Base-by-base conservation (phyloP, 2,888 invertebrate genomes). In the Dioctria linearis region DNA sequence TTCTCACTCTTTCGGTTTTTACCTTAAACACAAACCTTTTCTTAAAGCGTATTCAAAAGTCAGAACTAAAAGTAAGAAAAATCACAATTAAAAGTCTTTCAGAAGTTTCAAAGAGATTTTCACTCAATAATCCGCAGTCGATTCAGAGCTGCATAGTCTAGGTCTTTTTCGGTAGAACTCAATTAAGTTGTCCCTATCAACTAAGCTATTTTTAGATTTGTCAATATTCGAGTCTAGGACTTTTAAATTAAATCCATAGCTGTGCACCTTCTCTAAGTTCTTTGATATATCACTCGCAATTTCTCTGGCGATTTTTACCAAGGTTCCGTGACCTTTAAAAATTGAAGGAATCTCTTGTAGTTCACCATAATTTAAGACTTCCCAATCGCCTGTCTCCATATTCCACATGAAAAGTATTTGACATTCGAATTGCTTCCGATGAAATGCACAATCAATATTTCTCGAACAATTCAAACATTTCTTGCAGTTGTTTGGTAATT, bases 371-470 rank as follows among this genome's bases (percentile, higher is more conserved):
- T 89, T 88, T 2, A 89, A 82, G 3, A 89, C 87, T 80, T 88
- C 86, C 88, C 89, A 89, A 78, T 86, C 86, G 1, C 89, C 89
- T 8, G 85, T 83, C 78, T 87, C 87, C 86, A 89, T 88, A 76
- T 89, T 88, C 89, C 89, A 89, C 6, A 87, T 86, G 79, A 89
- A 89, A 2, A 89, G 85, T 46, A 88, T 88, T 3, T 88, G 87
- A 78, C 88, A 88, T 79, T 89, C 89, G 80, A 87, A 89, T 80
- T 88, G 87, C 0, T 86, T 86, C 0, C 88, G 86, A 83, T 89
- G 89, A 66, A 87, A 87, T 3, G 85, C 85, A 80, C 89, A 88
- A 71, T 87, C 88, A 73, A 87, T 84, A 69, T 84, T 85, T 3
- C 86, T 85, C 6, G 86, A 85, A 83, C 89, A 89, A 76, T 88